Evolutionary conservation across 2,888 invertebrate genomes (phyloP).

Genomic region (Eristalis pertinax): DNA sequence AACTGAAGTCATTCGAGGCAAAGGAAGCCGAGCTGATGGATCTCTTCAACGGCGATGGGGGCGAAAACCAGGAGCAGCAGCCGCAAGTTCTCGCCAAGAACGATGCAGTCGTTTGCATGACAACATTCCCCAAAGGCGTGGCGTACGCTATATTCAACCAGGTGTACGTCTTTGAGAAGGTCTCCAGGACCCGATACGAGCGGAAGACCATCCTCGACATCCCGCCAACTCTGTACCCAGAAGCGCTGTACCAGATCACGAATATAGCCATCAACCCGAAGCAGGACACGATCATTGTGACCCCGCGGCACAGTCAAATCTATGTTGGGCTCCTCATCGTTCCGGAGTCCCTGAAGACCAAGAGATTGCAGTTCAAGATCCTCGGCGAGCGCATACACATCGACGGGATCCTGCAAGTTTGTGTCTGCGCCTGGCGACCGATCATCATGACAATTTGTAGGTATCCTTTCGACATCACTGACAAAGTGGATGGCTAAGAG

Average conservation of each 20-base stretch:
- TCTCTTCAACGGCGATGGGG: constrained; percentile 74
- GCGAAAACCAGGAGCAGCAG: constrained; percentile 70
- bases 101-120: constrained; percentile 78
- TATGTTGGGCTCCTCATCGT: constrained; percentile 87
- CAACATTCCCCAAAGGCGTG: constrained; percentile 86
- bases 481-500: background rate
- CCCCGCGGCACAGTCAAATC: constrained; percentile 87
- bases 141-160: constrained; percentile 88
- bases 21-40: constrained; percentile 77
- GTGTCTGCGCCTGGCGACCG: constrained; percentile 94
- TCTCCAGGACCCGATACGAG: constrained; percentile 86
- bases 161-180: constrained; percentile 91
- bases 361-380: constrained; percentile 84
- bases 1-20: constrained; percentile 86
- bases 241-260: constrained; percentile 78
- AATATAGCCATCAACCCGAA: constrained; percentile 80
- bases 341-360: constrained; percentile 82
- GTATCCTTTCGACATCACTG: constrained; percentile 22
- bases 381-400: constrained; percentile 90
- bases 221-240: constrained; percentile 77
- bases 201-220: constrained; percentile 86
- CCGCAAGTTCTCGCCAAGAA: background rate
- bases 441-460: constrained; percentile 89
- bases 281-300: constrained; percentile 83
- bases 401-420: constrained; percentile 89